Conservation (phyloP, 2,797 vertebrate species). For the Coracias cyanogaster region DNA sequence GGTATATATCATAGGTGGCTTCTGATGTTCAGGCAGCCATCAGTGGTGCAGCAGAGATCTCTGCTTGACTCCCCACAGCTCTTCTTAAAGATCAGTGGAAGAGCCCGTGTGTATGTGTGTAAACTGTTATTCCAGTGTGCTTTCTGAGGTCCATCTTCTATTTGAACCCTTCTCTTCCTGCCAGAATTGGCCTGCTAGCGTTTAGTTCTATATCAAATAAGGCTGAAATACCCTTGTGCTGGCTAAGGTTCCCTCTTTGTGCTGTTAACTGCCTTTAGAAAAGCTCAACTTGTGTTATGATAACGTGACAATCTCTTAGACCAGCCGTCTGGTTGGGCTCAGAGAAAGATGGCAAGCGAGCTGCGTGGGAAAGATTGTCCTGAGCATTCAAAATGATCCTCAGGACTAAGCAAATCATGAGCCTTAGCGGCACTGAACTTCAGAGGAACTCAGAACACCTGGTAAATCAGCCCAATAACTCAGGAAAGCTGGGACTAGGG, state of each 20-base stretch:
- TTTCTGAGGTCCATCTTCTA: background rate
- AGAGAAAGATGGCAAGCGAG: background rate
- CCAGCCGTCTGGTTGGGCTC: rapidly evolving
- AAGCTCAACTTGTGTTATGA: rapidly evolving
- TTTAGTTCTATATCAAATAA: background rate
- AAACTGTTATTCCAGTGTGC: background rate
- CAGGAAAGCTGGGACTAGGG: background rate
- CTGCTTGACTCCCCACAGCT: background rate
- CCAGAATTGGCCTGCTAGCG: background rate
- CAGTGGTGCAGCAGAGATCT: background rate
- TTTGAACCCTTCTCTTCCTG: background rate
- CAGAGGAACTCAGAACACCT: background rate
- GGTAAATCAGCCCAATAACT: background rate
- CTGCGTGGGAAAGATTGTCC: background rate
- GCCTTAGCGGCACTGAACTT: background rate
- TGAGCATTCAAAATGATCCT: background rate
- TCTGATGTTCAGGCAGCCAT: background rate
- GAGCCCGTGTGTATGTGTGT: rapidly evolving
- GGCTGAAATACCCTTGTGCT: background rate
- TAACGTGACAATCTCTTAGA: background rate
- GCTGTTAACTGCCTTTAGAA: background rate
- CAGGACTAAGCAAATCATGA: background rate
- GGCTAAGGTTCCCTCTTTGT: background rate
- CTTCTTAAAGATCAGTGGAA: background rate
- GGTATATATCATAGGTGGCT: background rate